Conservation (phyloP, 2,888 invertebrate species). For the Metacarcinus magister region DNA sequence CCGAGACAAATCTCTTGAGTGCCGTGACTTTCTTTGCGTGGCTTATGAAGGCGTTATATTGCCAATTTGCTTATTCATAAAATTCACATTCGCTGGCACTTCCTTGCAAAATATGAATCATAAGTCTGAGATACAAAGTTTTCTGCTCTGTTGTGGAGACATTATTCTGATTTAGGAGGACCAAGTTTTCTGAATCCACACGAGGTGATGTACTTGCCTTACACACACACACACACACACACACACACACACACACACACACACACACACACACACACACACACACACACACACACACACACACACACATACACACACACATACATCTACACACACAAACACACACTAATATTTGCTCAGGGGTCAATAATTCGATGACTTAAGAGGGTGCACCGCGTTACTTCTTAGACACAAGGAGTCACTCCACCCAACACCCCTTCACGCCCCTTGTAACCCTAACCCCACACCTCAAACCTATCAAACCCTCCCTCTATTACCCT, state of each 20-base stretch:
- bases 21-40: neutral
- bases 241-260: constrained; percentile 12
- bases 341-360: neutral
- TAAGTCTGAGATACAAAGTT: neutral
- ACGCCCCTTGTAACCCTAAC: neutral
- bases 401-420: neutral
- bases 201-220: neutral
- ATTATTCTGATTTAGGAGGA: neutral
- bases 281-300: constrained; percentile 5
- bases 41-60: neutral
- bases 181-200: neutral
- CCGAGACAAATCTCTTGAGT: neutral
- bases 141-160: neutral
- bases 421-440: neutral
- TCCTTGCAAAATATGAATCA: neutral
- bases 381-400: neutral
- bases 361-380: constrained; percentile 21
- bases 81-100: neutral
- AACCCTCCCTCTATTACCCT: neutral
- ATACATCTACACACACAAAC: neutral
- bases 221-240: constrained; percentile 7
- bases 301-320: neutral
- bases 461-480: neutral
- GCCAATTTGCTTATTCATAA: neutral
- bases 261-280: constrained; percentile 19